These are phyloP conservation scores for Tipula vernalis DNA, from an alignment of 2,888 invertebrate genomes.

Conservation along the genomic window DNA sequence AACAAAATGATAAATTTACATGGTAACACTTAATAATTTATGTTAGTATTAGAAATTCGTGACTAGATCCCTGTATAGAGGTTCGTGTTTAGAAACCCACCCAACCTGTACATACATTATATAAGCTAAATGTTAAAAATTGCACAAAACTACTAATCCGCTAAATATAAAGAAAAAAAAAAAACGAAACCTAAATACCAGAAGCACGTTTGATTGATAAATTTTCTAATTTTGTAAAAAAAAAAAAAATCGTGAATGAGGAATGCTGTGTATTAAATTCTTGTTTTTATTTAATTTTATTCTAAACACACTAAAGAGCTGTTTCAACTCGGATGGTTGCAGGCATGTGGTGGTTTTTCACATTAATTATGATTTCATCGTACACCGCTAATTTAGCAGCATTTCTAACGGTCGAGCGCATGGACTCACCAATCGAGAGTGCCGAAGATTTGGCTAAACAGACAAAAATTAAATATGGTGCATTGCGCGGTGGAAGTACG, in stretches of 20 bases:
- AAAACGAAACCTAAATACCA: neutral
- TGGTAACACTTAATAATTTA: neutral
- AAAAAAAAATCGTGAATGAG: neutral
- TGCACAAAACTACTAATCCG: neutral
- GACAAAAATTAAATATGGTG: slow-evolving; percentile 94
- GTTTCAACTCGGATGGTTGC: slow-evolving; percentile 36
- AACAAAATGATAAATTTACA: neutral
- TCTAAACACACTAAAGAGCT: slow-evolving; percentile 22
- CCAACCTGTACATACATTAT: neutral
- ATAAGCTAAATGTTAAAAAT: neutral
- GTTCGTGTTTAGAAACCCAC: neutral
- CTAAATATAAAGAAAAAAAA: neutral
- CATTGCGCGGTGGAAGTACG: slow-evolving; percentile 84
- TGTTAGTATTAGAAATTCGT: neutral
- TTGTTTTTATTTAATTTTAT: neutral
- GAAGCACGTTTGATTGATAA: slow-evolving; percentile 8
- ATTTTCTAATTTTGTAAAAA: neutral
- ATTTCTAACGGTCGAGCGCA: slow-evolving; percentile 81
- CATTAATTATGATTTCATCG: slow-evolving; percentile 89
- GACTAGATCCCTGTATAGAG: neutral
- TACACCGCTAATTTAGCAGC: slow-evolving; percentile 94
- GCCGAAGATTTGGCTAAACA: slow-evolving; percentile 94
- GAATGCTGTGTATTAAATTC: neutral
- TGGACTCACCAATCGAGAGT: slow-evolving; percentile 90
- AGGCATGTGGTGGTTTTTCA: slow-evolving; percentile 94